Base-by-base conservation (phyloP, 1,140 invertebrate genomes). In the Stegodyphus mimosarum region DNA sequence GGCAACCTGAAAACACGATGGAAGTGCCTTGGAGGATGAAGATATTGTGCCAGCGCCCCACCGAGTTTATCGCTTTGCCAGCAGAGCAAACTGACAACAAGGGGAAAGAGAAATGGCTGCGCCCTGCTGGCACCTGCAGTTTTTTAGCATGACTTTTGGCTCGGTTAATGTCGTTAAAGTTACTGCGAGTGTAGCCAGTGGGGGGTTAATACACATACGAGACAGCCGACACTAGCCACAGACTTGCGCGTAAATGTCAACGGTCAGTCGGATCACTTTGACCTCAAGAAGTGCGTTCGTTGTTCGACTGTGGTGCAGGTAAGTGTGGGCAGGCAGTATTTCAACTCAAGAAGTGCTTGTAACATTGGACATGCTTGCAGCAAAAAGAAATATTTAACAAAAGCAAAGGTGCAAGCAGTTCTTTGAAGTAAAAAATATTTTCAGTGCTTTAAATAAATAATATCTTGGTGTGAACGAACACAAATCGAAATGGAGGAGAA, bases 71-170 rank as follows among this genome's bases (percentile, higher is more conserved):
- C 33, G 11, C 33, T 71, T 51, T 71, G 49, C 69, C 69, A 71
- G 69, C 69, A 50, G 69, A 48, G 33, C 33, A 13, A 33, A 71
- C 33, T 71, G 69, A 71, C 69, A 71, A 71, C 69, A 50, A 33
- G 69, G 69, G 69, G 33, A 33, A 71, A 71, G 69, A 71, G 33
- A 71, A 71, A 71, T 71, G 69, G 69, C n/a, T 71, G 69, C 69
- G 69, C 69, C 69, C 69, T 71, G 69, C 69, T 71, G 69, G 49
- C 69, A 50, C 33, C n/a, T 49, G 49, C 49, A n/a, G 69, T 71
- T 71, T 71, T 71, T 71, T 51, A 71, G 33, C 49, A n/a, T 71
- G 69, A 71, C 33, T 48, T 33, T 49, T 13, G n/a, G 33, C 69
- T 71, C 50, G 50, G 69, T 71, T 71, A 71, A 33, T 71, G n/a